Percentiles rank a stretch among this genome's conserved stretches.
These are phyloP conservation scores for Hirudo medicinalis DNA, from an alignment of 1,140 invertebrate species.

Conservation along the genomic window DNA sequence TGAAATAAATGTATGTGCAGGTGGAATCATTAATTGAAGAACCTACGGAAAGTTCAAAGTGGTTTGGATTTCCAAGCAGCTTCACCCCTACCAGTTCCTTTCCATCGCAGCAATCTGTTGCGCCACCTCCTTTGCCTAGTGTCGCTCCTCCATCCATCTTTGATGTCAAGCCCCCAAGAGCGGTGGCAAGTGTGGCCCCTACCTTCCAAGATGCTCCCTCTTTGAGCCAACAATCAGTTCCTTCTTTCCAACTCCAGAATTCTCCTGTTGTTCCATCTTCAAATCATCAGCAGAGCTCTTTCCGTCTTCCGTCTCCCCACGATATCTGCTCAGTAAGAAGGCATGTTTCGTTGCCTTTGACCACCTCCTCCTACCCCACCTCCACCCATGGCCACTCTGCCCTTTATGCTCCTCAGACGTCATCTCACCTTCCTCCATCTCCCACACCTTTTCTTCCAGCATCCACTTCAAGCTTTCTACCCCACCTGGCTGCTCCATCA, in stretches of 20 bases:
- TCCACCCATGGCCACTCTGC: background rate
- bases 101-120: background rate
- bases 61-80: background rate
- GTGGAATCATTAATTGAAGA: too few species aligned
- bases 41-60: background rate
- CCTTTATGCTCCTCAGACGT: background rate
- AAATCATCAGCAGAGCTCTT: conserved; percentile 4
- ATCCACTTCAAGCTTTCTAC: conserved; percentile 6
- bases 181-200: conserved; percentile 16
- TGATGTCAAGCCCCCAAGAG: conserved; percentile 12
- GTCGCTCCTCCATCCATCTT: background rate
- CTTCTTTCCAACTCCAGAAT: background rate
- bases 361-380: background rate
- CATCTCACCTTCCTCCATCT: conserved; percentile 6
- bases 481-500: background rate
- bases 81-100: background rate
- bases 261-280: background rate
- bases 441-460: conserved; percentile 1
- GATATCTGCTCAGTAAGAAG: background rate
- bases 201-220: conserved; percentile 14
- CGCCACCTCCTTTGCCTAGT: too few species aligned
- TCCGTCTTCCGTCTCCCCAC: background rate
- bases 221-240: background rate
- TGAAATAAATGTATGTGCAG: too few species aligned
- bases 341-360: background rate